Evolutionary conservation across 2,888 invertebrate species (phyloP).

Genomic region (Yponomeuta plumbellus): DNA sequence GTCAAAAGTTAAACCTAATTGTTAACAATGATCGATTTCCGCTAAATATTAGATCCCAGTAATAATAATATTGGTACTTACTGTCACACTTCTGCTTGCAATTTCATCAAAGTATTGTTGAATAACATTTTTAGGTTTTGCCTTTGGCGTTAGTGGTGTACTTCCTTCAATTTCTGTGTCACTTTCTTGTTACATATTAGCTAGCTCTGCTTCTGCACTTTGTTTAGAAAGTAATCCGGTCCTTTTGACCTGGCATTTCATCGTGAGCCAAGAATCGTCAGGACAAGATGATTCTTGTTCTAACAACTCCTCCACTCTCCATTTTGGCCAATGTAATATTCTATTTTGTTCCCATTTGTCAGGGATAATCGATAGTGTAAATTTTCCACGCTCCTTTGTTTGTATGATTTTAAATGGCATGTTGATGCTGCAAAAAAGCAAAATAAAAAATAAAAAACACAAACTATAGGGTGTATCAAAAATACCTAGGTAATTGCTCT

Average conservation of each 20-base stretch:
- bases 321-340: conserved; percentile 17
- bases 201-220: conserved; percentile 20
- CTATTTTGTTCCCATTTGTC: conserved; percentile 21
- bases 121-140: conserved; percentile 20
- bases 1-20: conserved; percentile 18
- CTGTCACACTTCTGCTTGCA: conserved; percentile 18
- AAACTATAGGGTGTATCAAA: conserved; percentile 9
- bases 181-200: conserved; percentile 21
- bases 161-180: conserved; percentile 21
- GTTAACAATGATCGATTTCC: conserved; percentile 17
- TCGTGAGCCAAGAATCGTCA: conserved; percentile 21
- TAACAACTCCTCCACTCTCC: conserved; percentile 22
- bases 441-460: conserved; percentile 14
- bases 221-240: conserved; percentile 22
- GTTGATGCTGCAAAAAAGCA: conserved; percentile 20
- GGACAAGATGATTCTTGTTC: conserved; percentile 20
- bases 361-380: conserved; percentile 21
- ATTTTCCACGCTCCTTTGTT: conserved; percentile 20
- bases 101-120: conserved; percentile 21
- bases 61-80: conserved; percentile 14
- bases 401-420: conserved; percentile 21
- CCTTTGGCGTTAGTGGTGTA: conserved; percentile 20
- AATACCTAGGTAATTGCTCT: conserved; percentile 5
- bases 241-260: conserved; percentile 23
- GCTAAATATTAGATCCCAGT: conserved; percentile 16